phyloP scores from a whole-genome alignment of 2,797 vertebrate species.

The Phalloptychus januarius region DNA sequence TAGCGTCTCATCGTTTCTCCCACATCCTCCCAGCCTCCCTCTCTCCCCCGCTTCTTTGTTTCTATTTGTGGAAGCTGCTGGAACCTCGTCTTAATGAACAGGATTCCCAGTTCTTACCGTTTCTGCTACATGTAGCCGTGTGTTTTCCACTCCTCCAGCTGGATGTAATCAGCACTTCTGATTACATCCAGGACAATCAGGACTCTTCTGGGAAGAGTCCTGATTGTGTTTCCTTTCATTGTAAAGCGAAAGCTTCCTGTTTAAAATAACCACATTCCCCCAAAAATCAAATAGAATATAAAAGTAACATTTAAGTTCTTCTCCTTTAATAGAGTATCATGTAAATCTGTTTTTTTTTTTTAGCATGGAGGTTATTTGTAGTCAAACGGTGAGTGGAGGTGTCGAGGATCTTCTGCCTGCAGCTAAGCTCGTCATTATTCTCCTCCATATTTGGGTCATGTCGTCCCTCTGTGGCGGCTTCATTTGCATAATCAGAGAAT shows the following conservation, averaged over 20 bases:
- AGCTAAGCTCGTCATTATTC: constrained; percentile 65
- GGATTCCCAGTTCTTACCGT: constrained; percentile 23
- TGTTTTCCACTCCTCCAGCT: neutral
- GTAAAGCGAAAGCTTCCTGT: neutral
- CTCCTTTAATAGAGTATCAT: neutral
- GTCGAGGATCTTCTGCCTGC: constrained; percentile 40
- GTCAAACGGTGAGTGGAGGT: constrained; percentile 22
- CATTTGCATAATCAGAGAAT: constrained; percentile 67
- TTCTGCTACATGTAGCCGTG: neutral
- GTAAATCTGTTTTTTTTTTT: neutral
- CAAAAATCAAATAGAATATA: neutral
- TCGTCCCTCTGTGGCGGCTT: constrained; percentile 34
- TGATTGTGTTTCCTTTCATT: neutral
- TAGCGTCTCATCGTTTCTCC: neutral
- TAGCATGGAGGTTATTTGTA: neutral
- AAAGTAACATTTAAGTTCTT: neutral
- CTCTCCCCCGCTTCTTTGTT: neutral
- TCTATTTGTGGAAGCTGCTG: constrained; percentile 49
- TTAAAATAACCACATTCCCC: neutral
- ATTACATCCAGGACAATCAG: too few relatives aligned
- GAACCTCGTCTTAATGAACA: constrained; percentile 24
- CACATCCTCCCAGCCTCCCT: constrained; percentile 5
- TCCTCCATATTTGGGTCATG: constrained; percentile 60
- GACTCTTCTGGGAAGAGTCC: too few relatives aligned
- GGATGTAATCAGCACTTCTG: neutral